A percentile compares a stretch with the other conserved stretches of the same genome.
Conservation (phyloP, 1,140 invertebrate species). For the Propsilocerus akamusi region DNA sequence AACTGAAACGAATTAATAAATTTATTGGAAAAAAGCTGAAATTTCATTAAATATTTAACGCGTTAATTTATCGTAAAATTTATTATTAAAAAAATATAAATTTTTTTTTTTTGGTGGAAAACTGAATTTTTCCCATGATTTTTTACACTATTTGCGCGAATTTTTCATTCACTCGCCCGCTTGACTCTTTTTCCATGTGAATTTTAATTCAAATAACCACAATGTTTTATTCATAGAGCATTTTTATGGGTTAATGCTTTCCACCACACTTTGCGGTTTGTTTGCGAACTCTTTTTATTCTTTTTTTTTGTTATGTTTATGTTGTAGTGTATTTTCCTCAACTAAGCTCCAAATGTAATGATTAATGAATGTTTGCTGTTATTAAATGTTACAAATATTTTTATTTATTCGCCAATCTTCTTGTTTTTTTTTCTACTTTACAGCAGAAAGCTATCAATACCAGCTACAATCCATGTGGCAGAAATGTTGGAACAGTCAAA, state of each 20-base stretch:
- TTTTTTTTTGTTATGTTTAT: not conserved
- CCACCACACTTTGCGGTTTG: not conserved
- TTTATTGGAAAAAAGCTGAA: not conserved
- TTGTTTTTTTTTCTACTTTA: constrained; percentile 24
- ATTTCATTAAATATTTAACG: not conserved
- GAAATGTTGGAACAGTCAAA: constrained; percentile 82
- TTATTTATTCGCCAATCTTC: constrained; percentile 8
- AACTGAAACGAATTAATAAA: not conserved
- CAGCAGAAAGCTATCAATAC: constrained; percentile 84
- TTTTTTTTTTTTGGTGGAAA: no score
- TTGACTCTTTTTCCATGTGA: no score
- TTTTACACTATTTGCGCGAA: no score
- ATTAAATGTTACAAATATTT: no score
- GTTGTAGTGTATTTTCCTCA: not conserved
- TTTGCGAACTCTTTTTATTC: not conserved
- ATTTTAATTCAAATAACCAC: not conserved
- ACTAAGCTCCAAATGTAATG: not conserved
- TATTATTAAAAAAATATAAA: no score
- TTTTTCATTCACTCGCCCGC: no score
- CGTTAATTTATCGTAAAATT: no score
- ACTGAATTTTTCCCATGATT: no score
- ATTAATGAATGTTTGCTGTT: constrained; percentile 1
- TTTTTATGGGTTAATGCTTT: not conserved
- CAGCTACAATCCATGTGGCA: constrained; percentile 88
- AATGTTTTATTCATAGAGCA: not conserved